Percentiles rank a stretch among this genome's conserved stretches.
Evolutionary conservation across 2,113 vertebrate genomes (phyloP).

Genomic region (Sclerurus mexicanus): DNA sequence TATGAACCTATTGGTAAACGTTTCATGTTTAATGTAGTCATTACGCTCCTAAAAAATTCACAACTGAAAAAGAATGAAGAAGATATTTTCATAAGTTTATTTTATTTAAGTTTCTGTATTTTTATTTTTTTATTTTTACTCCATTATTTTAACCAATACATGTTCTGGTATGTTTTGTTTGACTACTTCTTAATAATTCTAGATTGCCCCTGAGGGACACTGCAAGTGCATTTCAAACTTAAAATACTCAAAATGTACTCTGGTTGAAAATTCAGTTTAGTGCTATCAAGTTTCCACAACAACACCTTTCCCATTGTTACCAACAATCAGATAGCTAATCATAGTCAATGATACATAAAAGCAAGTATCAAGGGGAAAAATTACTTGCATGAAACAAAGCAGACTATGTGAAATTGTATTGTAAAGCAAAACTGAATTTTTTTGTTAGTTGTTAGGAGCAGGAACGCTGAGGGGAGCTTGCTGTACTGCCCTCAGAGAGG

Average conservation of each 20-base stretch:
- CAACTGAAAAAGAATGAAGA: not conserved
- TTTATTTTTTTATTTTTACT: not conserved
- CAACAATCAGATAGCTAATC: not conserved
- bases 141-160: not conserved
- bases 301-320: not conserved
- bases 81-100: not conserved
- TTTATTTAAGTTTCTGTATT: not conserved
- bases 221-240: not conserved
- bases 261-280: not conserved
- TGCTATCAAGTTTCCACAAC: not conserved
- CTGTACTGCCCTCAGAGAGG: not conserved
- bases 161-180: not conserved
- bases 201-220: not conserved
- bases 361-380: not conserved
- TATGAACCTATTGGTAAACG: not conserved
- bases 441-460: not conserved
- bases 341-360: not conserved
- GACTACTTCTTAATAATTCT: not conserved
- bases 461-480: not conserved
- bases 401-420: not conserved
- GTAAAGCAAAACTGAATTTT: not conserved
- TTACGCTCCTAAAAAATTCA: not conserved
- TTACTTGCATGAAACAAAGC: not conserved
- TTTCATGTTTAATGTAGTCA: not conserved
- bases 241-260: not conserved